These are phyloP conservation scores for Babyrousa celebensis DNA, from an alignment of 2,797 vertebrate species.

Conservation along the genomic window DNA sequence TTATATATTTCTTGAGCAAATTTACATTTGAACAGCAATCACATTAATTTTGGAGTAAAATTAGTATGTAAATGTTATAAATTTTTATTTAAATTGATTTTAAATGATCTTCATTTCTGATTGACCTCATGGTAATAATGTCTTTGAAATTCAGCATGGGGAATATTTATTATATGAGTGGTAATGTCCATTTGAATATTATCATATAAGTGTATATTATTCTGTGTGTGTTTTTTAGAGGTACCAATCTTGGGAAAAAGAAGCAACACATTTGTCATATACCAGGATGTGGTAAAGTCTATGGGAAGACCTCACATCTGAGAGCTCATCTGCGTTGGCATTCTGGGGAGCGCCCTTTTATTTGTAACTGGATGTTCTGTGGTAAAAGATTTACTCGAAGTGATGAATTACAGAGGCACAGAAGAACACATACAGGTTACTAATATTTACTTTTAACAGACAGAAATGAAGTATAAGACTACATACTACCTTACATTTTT, in stretches of 20 bases:
- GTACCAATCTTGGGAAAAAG: constrained; percentile 98
- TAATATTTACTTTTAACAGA: constrained; percentile 84
- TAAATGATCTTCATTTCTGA: constrained; percentile 76
- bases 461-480: constrained; percentile 52
- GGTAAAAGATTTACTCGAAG: constrained; percentile 99
- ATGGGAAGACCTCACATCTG: constrained; percentile 99
- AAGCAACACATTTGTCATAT: constrained; percentile 99
- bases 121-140: constrained; percentile 34
- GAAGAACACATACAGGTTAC: constrained; percentile 99
- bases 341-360: constrained; percentile 98
- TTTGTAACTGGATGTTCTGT: constrained; percentile 99
- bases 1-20: constrained; percentile 66
- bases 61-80: constrained; percentile 64
- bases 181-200: constrained; percentile 69
- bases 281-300: constrained; percentile 95
- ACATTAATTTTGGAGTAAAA: constrained; percentile 72
- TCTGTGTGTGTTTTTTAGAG: constrained; percentile 92
- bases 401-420: constrained; percentile 98
- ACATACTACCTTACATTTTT: background rate
- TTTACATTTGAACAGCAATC: constrained; percentile 66
- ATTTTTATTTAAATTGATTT: constrained; percentile 70
- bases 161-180: constrained; percentile 39
- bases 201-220: constrained; percentile 81
- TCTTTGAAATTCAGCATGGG: constrained; percentile 71
- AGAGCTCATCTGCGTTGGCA: constrained; percentile 99